Percentiles rank a stretch among this genome's conserved stretches.
Conservation (phyloP, 2,888 invertebrate genomes). For the Mellilla xanthometata region DNA sequence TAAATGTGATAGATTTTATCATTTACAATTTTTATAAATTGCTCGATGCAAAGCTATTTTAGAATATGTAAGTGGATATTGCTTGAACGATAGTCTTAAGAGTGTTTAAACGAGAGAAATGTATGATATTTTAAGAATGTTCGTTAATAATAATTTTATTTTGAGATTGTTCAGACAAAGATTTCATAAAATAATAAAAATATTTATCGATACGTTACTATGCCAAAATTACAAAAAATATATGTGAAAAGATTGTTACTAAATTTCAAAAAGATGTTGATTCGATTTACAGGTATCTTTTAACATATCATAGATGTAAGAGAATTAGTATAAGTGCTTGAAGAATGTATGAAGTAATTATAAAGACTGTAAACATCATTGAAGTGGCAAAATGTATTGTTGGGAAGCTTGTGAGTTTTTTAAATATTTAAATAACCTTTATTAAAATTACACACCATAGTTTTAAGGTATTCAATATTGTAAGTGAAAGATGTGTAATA, state of each 20-base stretch:
- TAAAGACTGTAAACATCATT: slow-evolving; percentile 28
- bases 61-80: slow-evolving; percentile 5
- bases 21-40: slow-evolving; percentile 1
- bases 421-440: no score
- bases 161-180: no score
- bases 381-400: slow-evolving; percentile 20
- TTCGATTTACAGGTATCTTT: slow-evolving; percentile 37
- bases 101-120: slow-evolving; percentile 14
- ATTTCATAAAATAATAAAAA: no score
- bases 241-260: slow-evolving; percentile 19
- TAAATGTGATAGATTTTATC: slow-evolving; percentile 31
- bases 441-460: no score
- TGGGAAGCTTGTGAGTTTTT: slow-evolving; percentile 1
- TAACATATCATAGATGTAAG: slow-evolving; percentile 52
- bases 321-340: no score
- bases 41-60: not conserved
- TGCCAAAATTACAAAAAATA: no score
- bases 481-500: no score
- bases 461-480: no score
- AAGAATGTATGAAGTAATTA: not conserved
- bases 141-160: no score
- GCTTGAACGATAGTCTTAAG: not conserved
- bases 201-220: no score
- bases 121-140: slow-evolving; percentile 5
- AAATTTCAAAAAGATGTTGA: slow-evolving; percentile 4